Conservation (phyloP, 2,113 vertebrate species). For the Xiphophorus couchianus region DNA sequence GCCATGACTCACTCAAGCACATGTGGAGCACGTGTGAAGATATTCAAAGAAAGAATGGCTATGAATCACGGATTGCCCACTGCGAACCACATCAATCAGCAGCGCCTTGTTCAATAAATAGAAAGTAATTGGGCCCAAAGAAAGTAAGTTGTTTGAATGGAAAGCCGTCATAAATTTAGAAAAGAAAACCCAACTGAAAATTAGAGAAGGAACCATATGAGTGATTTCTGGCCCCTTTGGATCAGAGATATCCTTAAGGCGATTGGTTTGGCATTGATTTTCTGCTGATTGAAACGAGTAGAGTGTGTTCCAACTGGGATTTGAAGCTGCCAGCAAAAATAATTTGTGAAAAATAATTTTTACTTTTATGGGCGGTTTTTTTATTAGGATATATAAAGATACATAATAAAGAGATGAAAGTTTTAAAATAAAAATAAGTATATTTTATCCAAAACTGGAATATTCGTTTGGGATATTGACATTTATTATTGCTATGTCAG, state of each 20-base stretch:
- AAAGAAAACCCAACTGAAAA: constrained; percentile 19
- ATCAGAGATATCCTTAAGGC: constrained; percentile 12
- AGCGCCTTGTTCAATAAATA: constrained; percentile 61
- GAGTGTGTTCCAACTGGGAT: background rate
- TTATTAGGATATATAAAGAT: background rate
- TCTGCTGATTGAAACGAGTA: background rate
- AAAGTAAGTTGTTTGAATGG: constrained; percentile 57
- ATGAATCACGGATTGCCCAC: constrained; percentile 67
- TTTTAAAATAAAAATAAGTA: too few relatives aligned
- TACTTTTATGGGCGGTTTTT: background rate
- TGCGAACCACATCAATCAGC: constrained; percentile 60
- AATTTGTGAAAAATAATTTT: background rate
- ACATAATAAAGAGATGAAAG: too few relatives aligned
- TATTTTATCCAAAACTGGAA: too few relatives aligned
- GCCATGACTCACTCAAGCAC: constrained; percentile 63
- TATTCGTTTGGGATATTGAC: too few relatives aligned
- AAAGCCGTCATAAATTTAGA: constrained; percentile 35
- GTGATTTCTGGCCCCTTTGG: constrained; percentile 6
- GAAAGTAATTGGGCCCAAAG: constrained; percentile 73
- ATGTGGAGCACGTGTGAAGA: constrained; percentile 33
- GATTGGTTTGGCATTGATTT: background rate
- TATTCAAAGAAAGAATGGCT: constrained; percentile 59
- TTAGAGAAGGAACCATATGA: constrained; percentile 11
- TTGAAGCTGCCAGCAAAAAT: background rate
- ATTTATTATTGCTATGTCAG: too few relatives aligned